Conservation (phyloP, 2,797 vertebrate species). For the Myotis daubentonii region DNA sequence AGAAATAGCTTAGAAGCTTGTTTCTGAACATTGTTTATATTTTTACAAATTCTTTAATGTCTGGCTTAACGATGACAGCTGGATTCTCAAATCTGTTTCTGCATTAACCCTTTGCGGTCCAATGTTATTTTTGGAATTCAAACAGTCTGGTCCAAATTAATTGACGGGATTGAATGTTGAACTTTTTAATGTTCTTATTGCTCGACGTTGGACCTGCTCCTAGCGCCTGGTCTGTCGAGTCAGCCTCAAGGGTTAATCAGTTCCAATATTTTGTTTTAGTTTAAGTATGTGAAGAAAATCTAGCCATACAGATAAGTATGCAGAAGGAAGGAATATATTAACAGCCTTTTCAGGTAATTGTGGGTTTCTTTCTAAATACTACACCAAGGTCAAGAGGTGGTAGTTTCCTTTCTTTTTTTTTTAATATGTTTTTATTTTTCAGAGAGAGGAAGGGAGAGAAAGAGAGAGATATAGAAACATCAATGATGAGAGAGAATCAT, state of each 20-base stretch:
- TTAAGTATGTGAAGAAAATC: conserved; percentile 13
- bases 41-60: conserved; percentile 31
- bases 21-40: neutral
- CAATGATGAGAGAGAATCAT: too few relatives aligned
- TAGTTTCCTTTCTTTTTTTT: neutral
- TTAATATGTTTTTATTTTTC: too few relatives aligned
- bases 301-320: neutral
- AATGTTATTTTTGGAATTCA: too few relatives aligned
- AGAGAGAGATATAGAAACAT: too few relatives aligned
- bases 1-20: neutral
- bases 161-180: too few relatives aligned
- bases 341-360: conserved; percentile 20
- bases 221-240: too few relatives aligned
- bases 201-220: too few relatives aligned
- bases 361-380: conserved; percentile 5
- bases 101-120: neutral
- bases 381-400: neutral
- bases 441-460: too few relatives aligned
- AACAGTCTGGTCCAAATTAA: too few relatives aligned
- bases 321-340: neutral
- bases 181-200: too few relatives aligned
- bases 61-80: neutral
- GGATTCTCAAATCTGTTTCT: neutral
- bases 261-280: neutral
- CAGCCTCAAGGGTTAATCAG: neutral